phyloP scores from a whole-genome alignment of 2,888 invertebrate genomes.

The Cataglyphis cursor region DNA sequence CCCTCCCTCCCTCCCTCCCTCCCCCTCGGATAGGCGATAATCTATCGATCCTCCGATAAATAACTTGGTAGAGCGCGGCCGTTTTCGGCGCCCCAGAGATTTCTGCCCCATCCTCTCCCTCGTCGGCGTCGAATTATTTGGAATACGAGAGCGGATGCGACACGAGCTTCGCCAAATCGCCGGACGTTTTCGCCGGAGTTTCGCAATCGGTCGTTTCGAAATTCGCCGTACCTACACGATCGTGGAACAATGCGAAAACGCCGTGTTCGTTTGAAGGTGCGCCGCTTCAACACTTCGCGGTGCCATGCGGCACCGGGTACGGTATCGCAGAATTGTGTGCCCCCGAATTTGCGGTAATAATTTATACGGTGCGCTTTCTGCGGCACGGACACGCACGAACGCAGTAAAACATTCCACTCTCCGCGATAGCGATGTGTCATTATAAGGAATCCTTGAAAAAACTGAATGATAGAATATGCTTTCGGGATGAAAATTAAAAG shows the following conservation, averaged over 20 bases:
- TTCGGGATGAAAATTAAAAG: background rate
- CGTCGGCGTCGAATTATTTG: constrained; percentile 25
- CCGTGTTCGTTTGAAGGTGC: constrained; percentile 38
- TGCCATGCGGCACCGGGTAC: background rate
- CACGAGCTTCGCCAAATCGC: constrained; percentile 22
- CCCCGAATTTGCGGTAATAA: constrained; percentile 30
- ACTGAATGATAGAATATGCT: background rate
- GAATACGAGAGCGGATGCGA: constrained; percentile 33
- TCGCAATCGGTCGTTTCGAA: constrained; percentile 48
- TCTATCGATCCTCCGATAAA: constrained; percentile 55
- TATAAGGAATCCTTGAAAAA: background rate
- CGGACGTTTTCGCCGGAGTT: constrained; percentile 46
- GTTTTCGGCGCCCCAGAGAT: constrained; percentile 32
- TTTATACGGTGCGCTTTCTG: background rate
- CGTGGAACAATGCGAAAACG: constrained; percentile 42
- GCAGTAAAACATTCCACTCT: background rate
- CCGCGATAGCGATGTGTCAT: background rate
- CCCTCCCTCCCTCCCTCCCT: too few relatives aligned
- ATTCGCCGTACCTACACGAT: constrained; percentile 35
- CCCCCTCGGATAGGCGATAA: constrained; percentile 36
- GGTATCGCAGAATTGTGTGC: constrained; percentile 16
- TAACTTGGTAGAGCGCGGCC: constrained; percentile 29
- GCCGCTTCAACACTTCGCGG: constrained; percentile 31
- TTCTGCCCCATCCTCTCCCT: background rate
- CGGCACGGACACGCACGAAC: background rate